Evolutionary conservation across 2,113 vertebrate genomes (phyloP), one percentile per base, ranked within the genome.

Genomic region (Pao palembangensis): DNA sequence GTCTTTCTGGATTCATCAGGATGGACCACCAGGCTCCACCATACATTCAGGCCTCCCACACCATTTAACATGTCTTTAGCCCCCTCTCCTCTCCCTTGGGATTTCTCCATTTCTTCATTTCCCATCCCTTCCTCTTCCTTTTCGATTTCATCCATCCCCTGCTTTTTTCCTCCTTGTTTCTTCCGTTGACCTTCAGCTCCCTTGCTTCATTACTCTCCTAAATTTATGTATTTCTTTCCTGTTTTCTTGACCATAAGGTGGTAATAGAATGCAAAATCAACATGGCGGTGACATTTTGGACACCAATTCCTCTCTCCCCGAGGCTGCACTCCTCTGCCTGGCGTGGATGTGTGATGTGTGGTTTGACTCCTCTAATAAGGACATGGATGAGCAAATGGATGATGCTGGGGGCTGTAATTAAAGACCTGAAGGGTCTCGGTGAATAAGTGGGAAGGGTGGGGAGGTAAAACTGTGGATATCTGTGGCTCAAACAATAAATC

Each of bases 401-500:
- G 67, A 76, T 58, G 73, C 77, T 76, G 71, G 69, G 73, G 78
- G 79, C 78, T 84, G 76, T 84, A 89, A 88, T 88, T 88, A 88
- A 85, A 89, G 74, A 80, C 59, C 23, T 31, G 61, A 67, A 67
- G 74, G 85, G 77, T 78, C 76, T 64, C 18, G 13, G 53, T 79
- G 80, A 78, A 80, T 80, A 84, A 78, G 77, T 69, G 57, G 51
- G 61, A 43, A 50, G 73, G 63, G 65, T 51, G 73, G 67, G 75
- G 73, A 56, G 61, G 72, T 69, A 78, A 80, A 83, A 75, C 50
- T 19, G 49, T 62, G 80, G 71, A 69, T 69, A 76, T 85, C 73
- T 74, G 66, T 73, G 20, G 62, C 59, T 53, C 58, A 49, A 84
- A 88, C 82, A 70, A 87, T 89, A 87, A 89, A 89, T 88, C 83